Evolutionary conservation across 2,797 vertebrate genomes (phyloP).

Genomic region (Hippopotamyrus pictus): DNA sequence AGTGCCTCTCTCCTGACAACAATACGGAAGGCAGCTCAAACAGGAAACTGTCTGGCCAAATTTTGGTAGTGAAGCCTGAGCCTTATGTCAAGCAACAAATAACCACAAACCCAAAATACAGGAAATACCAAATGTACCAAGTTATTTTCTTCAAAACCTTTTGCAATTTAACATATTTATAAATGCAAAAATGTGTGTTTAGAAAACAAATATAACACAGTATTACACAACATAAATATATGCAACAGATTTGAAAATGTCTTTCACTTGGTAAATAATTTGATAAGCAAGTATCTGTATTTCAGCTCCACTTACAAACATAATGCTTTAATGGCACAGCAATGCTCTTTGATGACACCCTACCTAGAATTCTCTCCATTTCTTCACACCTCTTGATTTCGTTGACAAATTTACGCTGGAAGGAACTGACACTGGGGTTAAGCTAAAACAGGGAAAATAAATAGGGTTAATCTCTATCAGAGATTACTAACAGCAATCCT

Average conservation of each 20-base stretch:
- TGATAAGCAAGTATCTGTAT: neutral
- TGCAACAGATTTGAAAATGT: too few relatives aligned
- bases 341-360: conserved; percentile 34
- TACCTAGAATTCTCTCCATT: conserved; percentile 92
- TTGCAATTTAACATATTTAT: neutral
- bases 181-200: neutral
- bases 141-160: neutral
- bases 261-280: too few relatives aligned
- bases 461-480: neutral
- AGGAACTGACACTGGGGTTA: conserved; percentile 83
- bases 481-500: neutral
- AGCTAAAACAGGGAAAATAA: conserved; percentile 59
- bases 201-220: neutral
- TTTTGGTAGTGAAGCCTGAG: neutral
- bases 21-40: neutral
- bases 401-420: conserved; percentile 89
- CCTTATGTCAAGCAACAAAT: neutral
- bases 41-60: neutral
- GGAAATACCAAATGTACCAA: neutral
- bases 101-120: neutral
- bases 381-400: conserved; percentile 96
- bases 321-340: neutral
- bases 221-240: too few relatives aligned
- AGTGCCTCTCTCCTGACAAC: neutral
- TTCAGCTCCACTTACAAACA: neutral